phyloP scores from a whole-genome alignment of 2,113 vertebrate genomes.

The Spermophilus dauricus region DNA sequence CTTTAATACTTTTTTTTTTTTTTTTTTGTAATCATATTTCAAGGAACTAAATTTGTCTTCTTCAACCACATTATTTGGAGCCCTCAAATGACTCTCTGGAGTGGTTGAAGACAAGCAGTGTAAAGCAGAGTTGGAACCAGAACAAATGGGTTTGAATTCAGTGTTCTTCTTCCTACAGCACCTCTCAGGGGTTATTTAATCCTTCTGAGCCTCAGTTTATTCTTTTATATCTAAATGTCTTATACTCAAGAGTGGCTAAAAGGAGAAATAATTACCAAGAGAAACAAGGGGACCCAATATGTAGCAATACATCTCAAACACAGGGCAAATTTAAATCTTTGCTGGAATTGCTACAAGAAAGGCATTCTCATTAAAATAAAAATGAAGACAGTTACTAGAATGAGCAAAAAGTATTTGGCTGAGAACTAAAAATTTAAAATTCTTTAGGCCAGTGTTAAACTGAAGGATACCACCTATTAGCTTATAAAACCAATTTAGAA shows the following conservation, averaged over 20 bases:
- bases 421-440: conserved; percentile 12
- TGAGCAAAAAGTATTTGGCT: not conserved
- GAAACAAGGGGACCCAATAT: not conserved
- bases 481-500: not conserved
- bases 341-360: not conserved
- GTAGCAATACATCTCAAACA: not conserved
- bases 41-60: conserved; percentile 4
- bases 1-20: not conserved
- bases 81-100: not conserved
- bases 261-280: not conserved
- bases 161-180: not conserved
- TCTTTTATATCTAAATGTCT: not conserved
- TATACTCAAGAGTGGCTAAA: not conserved
- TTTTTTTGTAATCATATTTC: not conserved
- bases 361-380: not conserved
- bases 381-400: not conserved
- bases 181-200: not conserved
- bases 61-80: not conserved
- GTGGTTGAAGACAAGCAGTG: not conserved
- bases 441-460: not conserved
- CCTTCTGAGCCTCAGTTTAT: not conserved
- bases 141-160: not conserved
- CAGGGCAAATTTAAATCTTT: not conserved
- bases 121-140: not conserved
- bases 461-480: not conserved